These are phyloP conservation scores for Oxyura jamaicensis DNA, from an alignment of 2,113 vertebrate genomes.

Conservation along the genomic window DNA sequence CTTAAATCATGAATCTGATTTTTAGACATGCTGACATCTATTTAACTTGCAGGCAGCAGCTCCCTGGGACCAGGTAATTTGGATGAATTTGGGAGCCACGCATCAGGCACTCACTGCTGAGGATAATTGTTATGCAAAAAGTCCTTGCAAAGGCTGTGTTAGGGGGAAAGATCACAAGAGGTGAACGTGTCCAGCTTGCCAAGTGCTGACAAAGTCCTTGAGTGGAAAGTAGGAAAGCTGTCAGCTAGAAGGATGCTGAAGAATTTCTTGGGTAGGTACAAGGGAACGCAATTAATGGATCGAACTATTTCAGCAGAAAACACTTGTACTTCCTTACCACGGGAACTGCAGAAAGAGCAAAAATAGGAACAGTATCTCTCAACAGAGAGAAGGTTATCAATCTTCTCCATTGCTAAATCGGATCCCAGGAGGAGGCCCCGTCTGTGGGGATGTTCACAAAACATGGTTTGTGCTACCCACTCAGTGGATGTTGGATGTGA, in stretches of 20 bases:
- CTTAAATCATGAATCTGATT: background rate
- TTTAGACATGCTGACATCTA: rapidly evolving
- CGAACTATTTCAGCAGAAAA: background rate
- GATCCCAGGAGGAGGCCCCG: background rate
- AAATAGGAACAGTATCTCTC: background rate
- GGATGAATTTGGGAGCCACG: background rate
- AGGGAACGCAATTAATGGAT: rapidly evolving
- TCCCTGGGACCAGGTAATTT: background rate
- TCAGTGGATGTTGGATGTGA: background rate
- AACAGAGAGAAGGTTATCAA: background rate
- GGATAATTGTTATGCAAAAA: background rate
- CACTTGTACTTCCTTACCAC: background rate
- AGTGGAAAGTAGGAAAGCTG: background rate
- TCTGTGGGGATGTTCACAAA: background rate
- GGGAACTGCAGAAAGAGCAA: background rate
- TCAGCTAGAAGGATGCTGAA: background rate
- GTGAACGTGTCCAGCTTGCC: background rate
- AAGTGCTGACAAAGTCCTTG: background rate
- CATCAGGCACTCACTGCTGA: background rate
- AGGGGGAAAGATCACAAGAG: background rate
- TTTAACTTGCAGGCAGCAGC: background rate
- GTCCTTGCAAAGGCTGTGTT: background rate
- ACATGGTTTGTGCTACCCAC: background rate
- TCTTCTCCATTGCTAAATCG: rapidly evolving
- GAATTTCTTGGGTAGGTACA: background rate